phyloP scores from a whole-genome alignment of 2,888 invertebrate species.

The Drosophila pegasa region DNA sequence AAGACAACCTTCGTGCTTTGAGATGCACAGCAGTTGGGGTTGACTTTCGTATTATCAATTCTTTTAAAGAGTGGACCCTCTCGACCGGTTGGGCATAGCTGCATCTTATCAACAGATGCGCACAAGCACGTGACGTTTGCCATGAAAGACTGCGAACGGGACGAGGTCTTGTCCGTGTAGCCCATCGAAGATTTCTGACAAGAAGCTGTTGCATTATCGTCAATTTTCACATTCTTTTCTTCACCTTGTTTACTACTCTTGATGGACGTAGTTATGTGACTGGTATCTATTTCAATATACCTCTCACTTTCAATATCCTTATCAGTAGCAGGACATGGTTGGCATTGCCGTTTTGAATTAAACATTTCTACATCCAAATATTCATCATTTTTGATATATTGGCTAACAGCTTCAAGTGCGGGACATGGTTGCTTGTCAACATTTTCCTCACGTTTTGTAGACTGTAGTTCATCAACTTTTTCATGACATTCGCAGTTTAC shows the following conservation, averaged over 20 bases:
- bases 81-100: background rate
- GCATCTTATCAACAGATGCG: slow-evolving; percentile 29
- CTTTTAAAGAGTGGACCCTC: slow-evolving; percentile 30
- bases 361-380: background rate
- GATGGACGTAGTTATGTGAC: slow-evolving; percentile 18
- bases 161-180: slow-evolving; percentile 49
- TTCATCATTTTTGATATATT: background rate
- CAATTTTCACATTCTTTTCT: background rate
- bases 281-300: slow-evolving; percentile 3
- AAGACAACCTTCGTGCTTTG: slow-evolving; percentile 27
- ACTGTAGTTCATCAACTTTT: background rate
- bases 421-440: background rate
- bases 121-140: slow-evolving; percentile 67
- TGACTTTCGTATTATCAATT: slow-evolving; percentile 14
- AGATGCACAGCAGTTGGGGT: background rate
- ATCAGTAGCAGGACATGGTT: background rate
- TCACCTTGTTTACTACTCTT: background rate
- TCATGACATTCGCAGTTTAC: no score
- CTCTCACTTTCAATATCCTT: background rate
- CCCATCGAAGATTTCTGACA: slow-evolving; percentile 45
- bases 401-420: background rate
- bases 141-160: slow-evolving; percentile 61
- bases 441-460: background rate
- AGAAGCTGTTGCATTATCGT: background rate
- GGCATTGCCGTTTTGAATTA: background rate